Percentiles rank a stretch among this genome's conserved stretches.
Evolutionary conservation across 2,113 vertebrate species (phyloP).

Genomic region (Erythrolamprus reginae): DNA sequence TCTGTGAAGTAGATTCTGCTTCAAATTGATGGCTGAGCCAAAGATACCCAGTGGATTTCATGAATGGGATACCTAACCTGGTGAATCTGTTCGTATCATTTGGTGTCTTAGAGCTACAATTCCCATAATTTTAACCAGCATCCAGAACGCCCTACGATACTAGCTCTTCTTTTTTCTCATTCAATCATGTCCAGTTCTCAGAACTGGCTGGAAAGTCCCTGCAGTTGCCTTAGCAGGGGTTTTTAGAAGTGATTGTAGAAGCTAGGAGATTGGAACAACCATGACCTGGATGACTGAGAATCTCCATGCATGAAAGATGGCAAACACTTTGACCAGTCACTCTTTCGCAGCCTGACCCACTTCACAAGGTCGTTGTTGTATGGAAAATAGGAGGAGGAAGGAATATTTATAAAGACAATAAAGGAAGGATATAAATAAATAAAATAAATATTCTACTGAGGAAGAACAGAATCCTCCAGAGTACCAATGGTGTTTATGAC

Average conservation of each 20-base stretch:
- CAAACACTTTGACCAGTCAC: neutral
- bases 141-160: neutral
- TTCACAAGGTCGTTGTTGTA: neutral
- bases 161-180: neutral
- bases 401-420: neutral
- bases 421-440: neutral
- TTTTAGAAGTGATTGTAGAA: neutral
- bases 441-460: neutral
- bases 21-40: neutral
- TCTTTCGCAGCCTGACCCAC: neutral
- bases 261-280: too few relatives aligned
- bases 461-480: neutral
- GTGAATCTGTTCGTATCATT: neutral
- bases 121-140: neutral
- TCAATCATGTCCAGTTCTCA: neutral
- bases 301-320: too few relatives aligned
- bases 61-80: neutral
- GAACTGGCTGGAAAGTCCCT: neutral
- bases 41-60: neutral
- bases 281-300: too few relatives aligned
- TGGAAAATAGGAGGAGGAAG: neutral
- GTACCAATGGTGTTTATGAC: neutral
- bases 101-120: neutral
- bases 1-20: neutral
- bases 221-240: neutral